phyloP scores from a whole-genome alignment of 2,888 invertebrate genomes.

The Coenonympha glycerion region DNA sequence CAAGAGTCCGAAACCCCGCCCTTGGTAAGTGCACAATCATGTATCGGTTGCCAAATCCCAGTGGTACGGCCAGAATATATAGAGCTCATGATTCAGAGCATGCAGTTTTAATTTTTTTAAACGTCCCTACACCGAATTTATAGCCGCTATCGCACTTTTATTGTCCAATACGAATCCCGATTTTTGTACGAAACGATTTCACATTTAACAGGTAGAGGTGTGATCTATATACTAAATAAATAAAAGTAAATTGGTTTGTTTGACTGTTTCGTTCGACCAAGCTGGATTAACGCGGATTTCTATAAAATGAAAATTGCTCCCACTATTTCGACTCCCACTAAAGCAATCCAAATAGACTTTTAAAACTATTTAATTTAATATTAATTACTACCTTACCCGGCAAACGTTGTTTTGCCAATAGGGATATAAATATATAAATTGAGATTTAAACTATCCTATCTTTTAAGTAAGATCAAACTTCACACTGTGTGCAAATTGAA shows the following conservation, averaged over 20 bases:
- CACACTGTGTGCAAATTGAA: too few species aligned
- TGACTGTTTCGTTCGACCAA: slow-evolving; percentile 11
- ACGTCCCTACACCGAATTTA: slow-evolving; percentile 49
- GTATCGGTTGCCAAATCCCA: slow-evolving; percentile 72
- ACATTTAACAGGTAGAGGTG: slow-evolving; percentile 22
- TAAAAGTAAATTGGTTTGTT: slow-evolving; percentile 18
- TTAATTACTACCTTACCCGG: too few species aligned
- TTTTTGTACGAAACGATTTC: slow-evolving; percentile 23
- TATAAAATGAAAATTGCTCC: slow-evolving; percentile 5
- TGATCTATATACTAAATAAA: slow-evolving; percentile 20
- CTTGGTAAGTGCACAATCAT: slow-evolving; percentile 68
- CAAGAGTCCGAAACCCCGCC: slow-evolving; percentile 26
- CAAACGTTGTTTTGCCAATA: too few species aligned
- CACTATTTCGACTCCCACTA: background rate
- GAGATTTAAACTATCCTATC: too few species aligned
- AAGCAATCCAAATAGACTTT: background rate
- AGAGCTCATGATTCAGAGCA: slow-evolving; percentile 57
- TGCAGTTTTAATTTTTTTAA: slow-evolving; percentile 65
- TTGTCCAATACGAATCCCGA: slow-evolving; percentile 35
- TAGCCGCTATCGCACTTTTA: slow-evolving; percentile 52
- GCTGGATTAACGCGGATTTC: slow-evolving; percentile 7
- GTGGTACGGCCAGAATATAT: slow-evolving; percentile 46
- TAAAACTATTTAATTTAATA: too few species aligned
- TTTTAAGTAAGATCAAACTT: too few species aligned
- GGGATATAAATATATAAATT: too few species aligned